phyloP scores from a whole-genome alignment of 2,797 vertebrate genomes.

The Aldrovandia affinis region DNA sequence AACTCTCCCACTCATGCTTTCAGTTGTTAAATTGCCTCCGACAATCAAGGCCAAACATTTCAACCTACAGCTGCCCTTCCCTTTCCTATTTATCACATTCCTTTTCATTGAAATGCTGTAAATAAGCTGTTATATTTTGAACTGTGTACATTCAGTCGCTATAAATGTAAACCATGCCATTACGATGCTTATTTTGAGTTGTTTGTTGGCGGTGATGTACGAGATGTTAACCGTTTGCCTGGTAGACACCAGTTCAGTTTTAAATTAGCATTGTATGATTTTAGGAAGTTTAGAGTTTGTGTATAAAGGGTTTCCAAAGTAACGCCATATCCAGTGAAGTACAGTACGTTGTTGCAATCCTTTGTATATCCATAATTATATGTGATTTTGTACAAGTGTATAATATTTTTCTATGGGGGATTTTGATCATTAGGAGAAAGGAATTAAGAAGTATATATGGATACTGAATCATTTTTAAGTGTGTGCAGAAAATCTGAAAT shows the following conservation, averaged over 20 bases:
- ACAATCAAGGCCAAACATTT: constrained; percentile 89
- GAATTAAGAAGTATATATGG: neutral
- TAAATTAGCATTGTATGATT: constrained; percentile 24
- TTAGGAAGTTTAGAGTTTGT: constrained; percentile 15
- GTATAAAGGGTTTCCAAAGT: constrained; percentile 27
- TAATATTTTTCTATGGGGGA: neutral
- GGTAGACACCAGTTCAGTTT: neutral
- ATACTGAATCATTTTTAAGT: neutral
- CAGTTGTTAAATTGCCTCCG: constrained; percentile 79
- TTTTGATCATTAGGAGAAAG: neutral
- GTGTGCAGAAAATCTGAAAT: too few relatives aligned
- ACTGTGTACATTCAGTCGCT: constrained; percentile 27
- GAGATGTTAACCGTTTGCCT: constrained; percentile 23
- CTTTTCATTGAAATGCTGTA: constrained; percentile 62
- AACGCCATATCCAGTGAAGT: constrained; percentile 21
- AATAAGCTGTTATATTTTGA: constrained; percentile 43
- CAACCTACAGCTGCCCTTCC: constrained; percentile 64
- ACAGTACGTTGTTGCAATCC: constrained; percentile 24
- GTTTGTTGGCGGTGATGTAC: constrained; percentile 34
- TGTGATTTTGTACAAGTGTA: constrained; percentile 17
- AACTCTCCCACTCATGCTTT: constrained; percentile 43
- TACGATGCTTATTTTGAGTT: constrained; percentile 23
- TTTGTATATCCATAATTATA: constrained; percentile 2
- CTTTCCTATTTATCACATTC: constrained; percentile 85
- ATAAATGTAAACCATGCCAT: constrained; percentile 30